Evolutionary conservation across 1,140 invertebrate genomes (phyloP), one percentile per base, ranked within the genome.

Genomic region (Latrodectus geometricus): DNA sequence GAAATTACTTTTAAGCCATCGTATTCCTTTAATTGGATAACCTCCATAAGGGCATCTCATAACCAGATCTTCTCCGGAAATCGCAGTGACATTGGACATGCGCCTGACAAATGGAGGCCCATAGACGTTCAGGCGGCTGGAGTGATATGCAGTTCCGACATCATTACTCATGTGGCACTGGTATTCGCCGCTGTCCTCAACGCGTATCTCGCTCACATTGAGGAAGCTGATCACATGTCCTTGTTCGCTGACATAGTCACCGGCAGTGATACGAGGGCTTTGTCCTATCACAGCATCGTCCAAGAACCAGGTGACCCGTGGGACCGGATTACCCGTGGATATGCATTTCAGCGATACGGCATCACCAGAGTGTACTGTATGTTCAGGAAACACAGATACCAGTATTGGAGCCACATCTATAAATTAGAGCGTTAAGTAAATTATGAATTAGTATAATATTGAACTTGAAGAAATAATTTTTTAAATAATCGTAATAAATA

Each of bases 231-330:
- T 88, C 68, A 92, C 90, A 81, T 91, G 90, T 66, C 90, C 91
- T 12, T 90, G 87, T 0, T 84, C 76, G 4, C 89, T 90, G 17
- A 88, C 82, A 15, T 89, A 89, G 91, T 97, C 96, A 21, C 96
- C 96, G 56, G 96, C 95, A 89, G 86, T 70, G 17, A 86, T 77
- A 52, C 86, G 76, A 50, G 86, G 77, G 14, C 69, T 35, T 20
- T 87, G 86, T 23, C 79, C 73, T 5, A 85, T 20, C 7, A 88
- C 61, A 9, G 84, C 23, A 12, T 95, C 96, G 91, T 99, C 97
- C 15, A 99, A 92, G 91, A 95, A 95, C 98, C 98, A 99, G 5
- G 94, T 95, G 84, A 99, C 97, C 92, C 97, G 96, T 74, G 98
- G 98, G 14, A 96, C 96, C 8, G 98, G 98, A 91, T 98, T 98